Evolutionary conservation across 2,888 invertebrate species (phyloP), one percentile per base, ranked within the genome.

Genomic region (Diplazon laetatorius): DNA sequence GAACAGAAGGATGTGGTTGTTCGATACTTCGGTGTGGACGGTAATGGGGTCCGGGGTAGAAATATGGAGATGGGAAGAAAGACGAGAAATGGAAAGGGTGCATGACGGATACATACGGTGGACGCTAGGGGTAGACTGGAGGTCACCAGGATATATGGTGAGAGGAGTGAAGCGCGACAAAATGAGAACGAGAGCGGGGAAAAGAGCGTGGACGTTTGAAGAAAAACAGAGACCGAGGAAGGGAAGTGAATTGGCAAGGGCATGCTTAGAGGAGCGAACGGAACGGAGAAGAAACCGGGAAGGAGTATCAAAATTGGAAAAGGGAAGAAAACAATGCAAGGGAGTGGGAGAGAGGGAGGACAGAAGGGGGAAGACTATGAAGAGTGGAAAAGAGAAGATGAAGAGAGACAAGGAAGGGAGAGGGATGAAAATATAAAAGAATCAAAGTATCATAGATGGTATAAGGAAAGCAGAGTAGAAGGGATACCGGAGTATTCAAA

Each of bases 371-470:
- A 30, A 6, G 30, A 0, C 0, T 14, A 25, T 1, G 62, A 25
- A 4, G 46, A 35, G 30, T 8, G 4, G 5, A 30, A 8, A 4
- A 46, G n/a, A 30, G 30, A 46, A 35, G 46, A 46, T 3, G 46
- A 6, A 10, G 16, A 9, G n/a, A 37, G 10, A 9, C 39, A 66
- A 14, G 14, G 20, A 12, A 0, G n/a, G 16, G 52, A 42, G 12
- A 22, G 52, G 25, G 12, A 5, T 9, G 20, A 20, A n/a, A 50
- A 37, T 4, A 48, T 48, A 12, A 22, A 2, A 2, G n/a, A 22
- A 14, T 50, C 65, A 9, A 52, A 25, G n/a, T 65, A 50, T 12
- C 37, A 65, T 10, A 39, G n/a, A 39, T 65, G 65, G 50, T 50
- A 65, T 9, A 37, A 14, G 18, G 9, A 37, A 35, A 20, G 48